Conservation (phyloP, 2,797 vertebrate species). For the Bradypodion pumilum region DNA sequence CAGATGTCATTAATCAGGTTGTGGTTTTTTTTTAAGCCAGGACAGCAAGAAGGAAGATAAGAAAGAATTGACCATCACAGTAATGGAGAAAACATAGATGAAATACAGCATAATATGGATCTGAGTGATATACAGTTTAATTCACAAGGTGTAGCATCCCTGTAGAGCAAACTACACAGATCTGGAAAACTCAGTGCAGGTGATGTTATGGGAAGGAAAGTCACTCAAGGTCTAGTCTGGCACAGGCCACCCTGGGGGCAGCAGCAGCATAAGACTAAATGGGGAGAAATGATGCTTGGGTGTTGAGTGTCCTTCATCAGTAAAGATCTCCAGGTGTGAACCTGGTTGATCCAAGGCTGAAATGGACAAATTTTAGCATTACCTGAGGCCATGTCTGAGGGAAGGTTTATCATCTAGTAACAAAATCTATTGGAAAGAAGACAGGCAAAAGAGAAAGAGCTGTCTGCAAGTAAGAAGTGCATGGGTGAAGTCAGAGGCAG, state of each 20-base stretch:
- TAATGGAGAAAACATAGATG: conserved; percentile 21
- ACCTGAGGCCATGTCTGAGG: background rate
- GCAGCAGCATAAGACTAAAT: background rate
- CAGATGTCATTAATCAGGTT: background rate
- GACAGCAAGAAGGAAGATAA: conserved; percentile 60
- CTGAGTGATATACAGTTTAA: conserved; percentile 19
- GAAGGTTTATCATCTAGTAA: background rate
- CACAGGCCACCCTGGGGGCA: background rate
- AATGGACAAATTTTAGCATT: background rate
- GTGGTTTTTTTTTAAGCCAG: conserved; percentile 59
- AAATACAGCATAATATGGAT: conserved; percentile 35
- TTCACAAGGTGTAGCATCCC: conserved; percentile 66
- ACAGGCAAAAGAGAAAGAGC: background rate
- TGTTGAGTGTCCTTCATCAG: background rate
- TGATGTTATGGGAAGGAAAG: background rate
- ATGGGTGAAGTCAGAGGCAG: background rate
- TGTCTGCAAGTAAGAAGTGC: background rate
- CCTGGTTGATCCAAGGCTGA: background rate
- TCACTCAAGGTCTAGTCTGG: background rate
- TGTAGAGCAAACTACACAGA: conserved; percentile 14
- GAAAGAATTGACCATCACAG: background rate
- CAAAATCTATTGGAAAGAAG: background rate
- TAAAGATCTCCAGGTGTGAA: background rate
- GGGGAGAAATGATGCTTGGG: background rate
- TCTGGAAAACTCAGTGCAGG: background rate